These are phyloP conservation scores for Acanthosepion lycidas DNA, from an alignment of 2,888 invertebrate genomes.

Conservation along the genomic window DNA sequence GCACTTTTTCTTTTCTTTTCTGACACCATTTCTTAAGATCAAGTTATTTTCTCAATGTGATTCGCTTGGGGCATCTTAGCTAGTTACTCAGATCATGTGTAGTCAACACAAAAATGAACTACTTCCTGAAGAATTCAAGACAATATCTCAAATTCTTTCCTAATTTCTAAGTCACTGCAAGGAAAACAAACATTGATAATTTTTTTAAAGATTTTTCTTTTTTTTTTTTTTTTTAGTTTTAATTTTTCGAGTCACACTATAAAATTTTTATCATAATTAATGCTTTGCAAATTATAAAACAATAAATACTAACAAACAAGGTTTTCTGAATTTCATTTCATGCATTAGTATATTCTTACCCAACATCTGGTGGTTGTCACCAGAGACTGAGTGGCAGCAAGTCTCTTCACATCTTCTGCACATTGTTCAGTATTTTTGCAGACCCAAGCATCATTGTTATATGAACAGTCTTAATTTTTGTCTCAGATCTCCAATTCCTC, in stretches of 20 bases:
- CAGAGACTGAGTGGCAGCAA: no score
- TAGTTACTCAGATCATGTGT: not conserved
- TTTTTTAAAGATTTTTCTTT: not conserved
- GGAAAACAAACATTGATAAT: not conserved
- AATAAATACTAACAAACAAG: not conserved
- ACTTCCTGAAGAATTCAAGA: slow-evolving; percentile 16
- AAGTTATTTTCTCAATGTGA: not conserved
- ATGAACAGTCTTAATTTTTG: no score
- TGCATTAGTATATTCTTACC: no score
- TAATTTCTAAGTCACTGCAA: not conserved
- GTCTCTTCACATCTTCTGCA: no score
- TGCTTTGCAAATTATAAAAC: not conserved
- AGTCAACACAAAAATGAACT: not conserved
- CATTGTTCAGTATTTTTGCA: no score
- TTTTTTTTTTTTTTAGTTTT: not conserved
- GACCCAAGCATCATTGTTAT: no score
- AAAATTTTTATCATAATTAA: not conserved
- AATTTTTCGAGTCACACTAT: not conserved
- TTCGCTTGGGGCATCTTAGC: not conserved
- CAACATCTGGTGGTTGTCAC: no score
- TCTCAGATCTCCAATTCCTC: no score
- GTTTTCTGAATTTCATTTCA: not conserved
- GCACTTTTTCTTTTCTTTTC: not conserved
- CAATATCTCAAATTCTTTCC: not conserved
- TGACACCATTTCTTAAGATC: not conserved